Base-by-base conservation (phyloP, 2,888 invertebrate species). In the Eupithecia centaureata region DNA sequence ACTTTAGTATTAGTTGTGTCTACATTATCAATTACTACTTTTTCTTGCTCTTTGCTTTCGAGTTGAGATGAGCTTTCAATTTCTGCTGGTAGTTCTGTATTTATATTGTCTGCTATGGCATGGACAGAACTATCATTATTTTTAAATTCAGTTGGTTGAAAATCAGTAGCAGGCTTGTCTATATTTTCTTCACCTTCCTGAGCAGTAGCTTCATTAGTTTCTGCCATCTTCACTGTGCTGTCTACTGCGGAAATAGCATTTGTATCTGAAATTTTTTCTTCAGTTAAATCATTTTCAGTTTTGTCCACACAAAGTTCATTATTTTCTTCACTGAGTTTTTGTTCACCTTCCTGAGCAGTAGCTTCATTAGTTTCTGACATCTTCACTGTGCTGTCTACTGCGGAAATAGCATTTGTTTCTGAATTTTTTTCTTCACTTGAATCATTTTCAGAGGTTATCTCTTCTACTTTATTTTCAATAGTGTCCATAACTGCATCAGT, bases 301-400 rank as follows among this genome's bases (percentile, higher is more conserved):
- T 27, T 51, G 15, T 57, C 42, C 12, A 22, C 13, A 35, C 52
- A 10, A 47, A 7, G 22, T 25, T 58, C 57, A n/a, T 69, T n/a
- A n/a, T n/a, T n/a, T n/a, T n/a, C n/a, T n/a, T n/a, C n/a, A n/a
- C n/a, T n/a, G n/a, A n/a, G n/a, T n/a, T n/a, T 51, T 30, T 33
- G 25, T 33, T 32, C 25, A 27, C 12, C 28, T 62, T 59, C 65
- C 32, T 47, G 30, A n/a, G 15, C 66, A 66, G 74, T 61, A 33
- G 72, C 63, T 65, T 76, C 72, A 61, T 75, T 73, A 56, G 73
- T 73, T 28, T 71, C 76, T 67, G 74, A 58, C n/a, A 52, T 30
- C 42, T 59, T 59, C 2, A 59, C 58, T 32, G 22, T 12, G 22
- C 33, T 58, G 13, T 27, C 28, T 56, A 28, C 30, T 28, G 28